Evolutionary conservation across 1,140 invertebrate species (phyloP).

Genomic region (Epicauta chinensis): DNA sequence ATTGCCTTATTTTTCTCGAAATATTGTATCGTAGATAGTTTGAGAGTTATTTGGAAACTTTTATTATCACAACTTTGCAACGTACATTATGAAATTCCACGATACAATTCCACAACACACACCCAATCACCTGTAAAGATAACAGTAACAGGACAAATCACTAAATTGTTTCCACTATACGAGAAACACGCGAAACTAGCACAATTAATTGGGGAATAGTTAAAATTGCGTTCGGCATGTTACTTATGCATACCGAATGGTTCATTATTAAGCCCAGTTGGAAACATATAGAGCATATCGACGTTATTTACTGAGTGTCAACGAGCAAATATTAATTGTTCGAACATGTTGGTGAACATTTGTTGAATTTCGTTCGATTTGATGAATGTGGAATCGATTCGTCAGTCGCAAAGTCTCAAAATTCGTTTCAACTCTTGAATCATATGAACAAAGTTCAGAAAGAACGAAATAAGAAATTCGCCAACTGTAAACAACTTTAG

Average conservation of each 20-base stretch:
- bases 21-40: conserved; percentile 13
- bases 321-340: background rate
- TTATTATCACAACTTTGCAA: conserved; percentile 7
- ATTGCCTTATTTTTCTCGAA: conserved; percentile 19
- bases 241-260: background rate
- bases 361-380: background rate
- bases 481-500: no score
- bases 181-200: no score
- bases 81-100: conserved; percentile 11
- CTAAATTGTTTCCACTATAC: no score
- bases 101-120: background rate
- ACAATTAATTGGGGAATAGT: background rate
- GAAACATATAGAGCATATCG: background rate
- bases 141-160: no score
- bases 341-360: conserved; percentile 1
- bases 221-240: background rate
- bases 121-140: no score
- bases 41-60: conserved; percentile 18
- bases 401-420: no score
- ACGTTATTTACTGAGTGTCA: background rate
- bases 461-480: no score
- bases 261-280: background rate
- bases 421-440: no score
- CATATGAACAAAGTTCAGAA: no score
- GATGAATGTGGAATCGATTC: no score